Percentiles rank a stretch among this genome's conserved stretches.
Evolutionary conservation across 2,113 vertebrate species (phyloP).

Genomic region (Pelmatolapia mariae): DNA sequence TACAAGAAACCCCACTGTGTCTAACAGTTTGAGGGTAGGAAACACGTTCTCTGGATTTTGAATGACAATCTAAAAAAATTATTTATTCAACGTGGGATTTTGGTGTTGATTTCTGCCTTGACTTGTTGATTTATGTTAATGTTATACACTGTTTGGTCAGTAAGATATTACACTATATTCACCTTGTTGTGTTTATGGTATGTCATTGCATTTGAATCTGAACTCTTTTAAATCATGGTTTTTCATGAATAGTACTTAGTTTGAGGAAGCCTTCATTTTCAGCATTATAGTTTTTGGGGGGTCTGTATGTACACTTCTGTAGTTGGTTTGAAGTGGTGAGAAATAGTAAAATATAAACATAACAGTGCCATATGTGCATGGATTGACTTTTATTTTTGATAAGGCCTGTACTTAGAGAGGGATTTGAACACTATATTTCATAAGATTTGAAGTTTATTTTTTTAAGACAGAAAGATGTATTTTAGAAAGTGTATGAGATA

Average conservation of each 20-base stretch:
- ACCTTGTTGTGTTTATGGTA: background rate
- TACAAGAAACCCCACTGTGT: background rate
- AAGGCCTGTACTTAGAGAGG: background rate
- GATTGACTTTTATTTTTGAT: slow-evolving; percentile 13
- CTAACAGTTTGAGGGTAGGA: background rate
- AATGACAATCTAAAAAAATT: slow-evolving; percentile 4
- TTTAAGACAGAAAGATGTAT: slow-evolving; percentile 42
- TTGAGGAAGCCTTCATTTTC: background rate
- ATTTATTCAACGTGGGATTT: background rate
- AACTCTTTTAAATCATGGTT: background rate
- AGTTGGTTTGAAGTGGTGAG: background rate
- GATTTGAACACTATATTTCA: slow-evolving; percentile 14
- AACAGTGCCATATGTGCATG: slow-evolving; percentile 26
- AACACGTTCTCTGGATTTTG: background rate
- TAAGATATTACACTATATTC: background rate
- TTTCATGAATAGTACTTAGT: background rate
- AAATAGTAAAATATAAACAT: background rate
- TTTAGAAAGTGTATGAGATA: slow-evolving; percentile 8
- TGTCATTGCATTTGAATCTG: background rate
- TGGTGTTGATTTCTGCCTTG: background rate
- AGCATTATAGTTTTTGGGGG: background rate
- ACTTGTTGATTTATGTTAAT: background rate
- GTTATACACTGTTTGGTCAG: background rate
- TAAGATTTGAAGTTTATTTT: slow-evolving; percentile 48
- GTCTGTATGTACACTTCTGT: background rate